These are phyloP conservation scores for Fragum whitleyi DNA, from an alignment of 2,888 invertebrate species.

Conservation along the genomic window DNA sequence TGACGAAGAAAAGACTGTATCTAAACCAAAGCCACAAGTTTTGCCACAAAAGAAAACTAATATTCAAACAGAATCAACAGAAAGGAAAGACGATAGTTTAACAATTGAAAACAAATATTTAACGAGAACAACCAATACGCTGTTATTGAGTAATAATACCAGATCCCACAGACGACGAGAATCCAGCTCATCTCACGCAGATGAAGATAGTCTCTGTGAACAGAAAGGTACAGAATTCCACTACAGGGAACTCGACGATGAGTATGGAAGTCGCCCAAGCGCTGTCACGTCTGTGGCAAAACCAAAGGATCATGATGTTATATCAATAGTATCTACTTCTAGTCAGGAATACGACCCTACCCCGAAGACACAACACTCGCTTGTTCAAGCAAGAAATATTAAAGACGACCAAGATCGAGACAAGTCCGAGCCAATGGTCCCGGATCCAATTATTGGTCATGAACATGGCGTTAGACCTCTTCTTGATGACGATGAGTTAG, in stretches of 20 bases:
- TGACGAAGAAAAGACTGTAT: slow-evolving; percentile 21
- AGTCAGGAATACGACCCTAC: slow-evolving; percentile 67
- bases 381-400: slow-evolving; percentile 29
- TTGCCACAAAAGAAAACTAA: not conserved
- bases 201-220: slow-evolving; percentile 84
- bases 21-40: slow-evolving; percentile 6
- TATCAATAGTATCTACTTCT: slow-evolving; percentile 61
- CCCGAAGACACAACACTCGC: slow-evolving; percentile 51
- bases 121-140: not conserved
- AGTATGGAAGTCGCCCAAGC: slow-evolving; percentile 81
- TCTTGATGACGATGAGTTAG: slow-evolving; percentile 91
- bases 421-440: slow-evolving; percentile 43
- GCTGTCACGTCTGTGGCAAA: slow-evolving; percentile 59
- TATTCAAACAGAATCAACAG: not conserved
- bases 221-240: slow-evolving; percentile 76
- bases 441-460: slow-evolving; percentile 89
- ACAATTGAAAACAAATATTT: not conserved
- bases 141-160: not conserved
- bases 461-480: slow-evolving; percentile 92
- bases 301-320: slow-evolving; percentile 66
- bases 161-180: slow-evolving; percentile 65
- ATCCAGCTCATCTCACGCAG: slow-evolving; percentile 82
- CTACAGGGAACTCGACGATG: slow-evolving; percentile 83
- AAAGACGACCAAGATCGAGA: slow-evolving; percentile 43
- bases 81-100: not conserved